Evolutionary conservation across 2,888 invertebrate species (phyloP).

Genomic region (Cactoblastis cactorum): DNA sequence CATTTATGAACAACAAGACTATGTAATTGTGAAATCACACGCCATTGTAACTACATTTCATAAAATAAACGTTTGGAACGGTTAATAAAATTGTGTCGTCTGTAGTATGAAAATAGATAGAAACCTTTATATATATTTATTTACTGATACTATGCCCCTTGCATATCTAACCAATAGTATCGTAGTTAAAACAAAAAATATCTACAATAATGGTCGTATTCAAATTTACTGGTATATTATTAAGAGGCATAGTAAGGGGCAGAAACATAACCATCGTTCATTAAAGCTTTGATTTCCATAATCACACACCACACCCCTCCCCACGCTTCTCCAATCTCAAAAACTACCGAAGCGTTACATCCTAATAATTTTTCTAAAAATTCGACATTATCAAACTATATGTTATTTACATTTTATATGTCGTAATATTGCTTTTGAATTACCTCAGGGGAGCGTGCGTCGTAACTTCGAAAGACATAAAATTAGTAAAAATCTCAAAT

Average conservation of each 20-base stretch:
- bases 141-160: slow-evolving; percentile 53
- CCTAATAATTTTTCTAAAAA: slow-evolving; percentile 77
- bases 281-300: slow-evolving; percentile 78
- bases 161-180: slow-evolving; percentile 18
- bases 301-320: slow-evolving; percentile 67
- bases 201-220: not conserved
- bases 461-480: slow-evolving; percentile 62
- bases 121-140: slow-evolving; percentile 51
- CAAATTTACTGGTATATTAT: slow-evolving; percentile 14
- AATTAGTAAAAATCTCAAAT: slow-evolving; percentile 73
- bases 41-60: slow-evolving; percentile 13
- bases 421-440: slow-evolving; percentile 78
- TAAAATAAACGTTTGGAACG: slow-evolving; percentile 47
- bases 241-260: slow-evolving; percentile 55
- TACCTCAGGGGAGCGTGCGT: slow-evolving; percentile 76
- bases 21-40: not conserved
- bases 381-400: slow-evolving; percentile 77
- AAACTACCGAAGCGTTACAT: slow-evolving; percentile 69
- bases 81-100: slow-evolving; percentile 50
- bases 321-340: slow-evolving; percentile 51
- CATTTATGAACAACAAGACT: not conserved
- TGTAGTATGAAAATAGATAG: slow-evolving; percentile 72
- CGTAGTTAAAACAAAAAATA: not conserved
- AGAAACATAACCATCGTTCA: slow-evolving; percentile 65
- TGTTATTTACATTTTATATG: slow-evolving; percentile 76